Evolutionary conservation across 2,888 invertebrate genomes (phyloP).

Genomic region (Protophormia terraenovae): DNA sequence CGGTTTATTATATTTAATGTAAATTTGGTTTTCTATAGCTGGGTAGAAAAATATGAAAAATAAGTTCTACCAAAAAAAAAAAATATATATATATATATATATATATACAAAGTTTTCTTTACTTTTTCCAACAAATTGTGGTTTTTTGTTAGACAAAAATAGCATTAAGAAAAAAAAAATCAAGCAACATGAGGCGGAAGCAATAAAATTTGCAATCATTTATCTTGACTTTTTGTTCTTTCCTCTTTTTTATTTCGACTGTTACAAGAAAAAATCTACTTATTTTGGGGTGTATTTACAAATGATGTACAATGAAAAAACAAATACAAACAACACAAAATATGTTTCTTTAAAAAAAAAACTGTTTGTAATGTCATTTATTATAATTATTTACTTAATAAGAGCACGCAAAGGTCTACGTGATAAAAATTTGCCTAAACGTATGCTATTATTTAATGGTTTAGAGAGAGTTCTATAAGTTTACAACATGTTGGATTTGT

Average conservation of each 20-base stretch:
- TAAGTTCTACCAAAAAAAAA: constrained; percentile 16
- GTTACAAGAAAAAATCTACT: constrained; percentile 30
- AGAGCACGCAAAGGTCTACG: constrained; percentile 10
- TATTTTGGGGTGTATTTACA: constrained; percentile 15
- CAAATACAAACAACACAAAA: constrained; percentile 58
- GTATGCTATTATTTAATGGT: constrained; percentile 30
- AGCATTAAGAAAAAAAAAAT: neutral
- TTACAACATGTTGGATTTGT: neutral
- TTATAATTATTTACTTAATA: constrained; percentile 61
- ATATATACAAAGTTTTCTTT: constrained; percentile 16
- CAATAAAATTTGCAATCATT: constrained; percentile 68
- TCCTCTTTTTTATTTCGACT: neutral
- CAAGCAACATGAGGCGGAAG: constrained; percentile 56
- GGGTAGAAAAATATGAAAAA: constrained; percentile 51
- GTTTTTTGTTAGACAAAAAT: constrained; percentile 19
- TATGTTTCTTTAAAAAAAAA: constrained; percentile 71
- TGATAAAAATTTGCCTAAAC: neutral
- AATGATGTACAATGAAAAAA: constrained; percentile 15
- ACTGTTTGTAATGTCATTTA: constrained; percentile 55
- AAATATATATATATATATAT: no score
- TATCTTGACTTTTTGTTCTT: constrained; percentile 37
- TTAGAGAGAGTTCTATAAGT: neutral
- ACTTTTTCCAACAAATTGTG: constrained; percentile 36
- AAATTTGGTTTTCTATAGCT: constrained; percentile 33
- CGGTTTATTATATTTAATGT: constrained; percentile 66